Evolutionary conservation across 2,113 vertebrate genomes (phyloP), one percentile per base, ranked within the genome.

Genomic region (Murina feae): DNA sequence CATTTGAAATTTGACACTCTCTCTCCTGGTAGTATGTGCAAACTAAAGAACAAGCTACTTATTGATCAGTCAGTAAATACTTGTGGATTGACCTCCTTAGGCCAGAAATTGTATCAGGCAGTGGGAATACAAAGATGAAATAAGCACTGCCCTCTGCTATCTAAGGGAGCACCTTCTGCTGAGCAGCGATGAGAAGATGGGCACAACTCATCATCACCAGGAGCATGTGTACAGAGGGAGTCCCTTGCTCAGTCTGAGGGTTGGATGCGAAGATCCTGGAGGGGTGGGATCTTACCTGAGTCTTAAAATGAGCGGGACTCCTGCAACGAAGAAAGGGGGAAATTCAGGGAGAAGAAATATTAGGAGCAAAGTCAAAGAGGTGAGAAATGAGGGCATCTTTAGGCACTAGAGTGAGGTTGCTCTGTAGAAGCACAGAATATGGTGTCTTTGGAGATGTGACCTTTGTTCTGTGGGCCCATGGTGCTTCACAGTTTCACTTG

Each of bases 291-390:
- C 21, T 87, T 49, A 53, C 44, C 23, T 35, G n/a, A 74, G 13
- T 79, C 53, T 79, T 53, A 58, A 76, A 72, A 66, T 63, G 78
- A 69, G 12, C 60, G 21, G 69, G 7, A 65, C 30, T 65, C 16
- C 39, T 53, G 23, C 30, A 32, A 81, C 88, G 42, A 84, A 71
- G 16, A 53, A 28, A 60, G 28, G 8, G 9, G 71, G 37, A 75
- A 90, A 88, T 90, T 85, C 71, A 81, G 55, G 44, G 91, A 76
- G 23, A 72, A 44, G n/a, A 32, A 68, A 5, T 66, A 53, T 35
- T 28, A 76, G 37, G 32, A 63, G 47, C 30, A 88, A 84, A 81
- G 16, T 11, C 16, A 51, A 72, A 49, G 53, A 82, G 39, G 30
- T 23, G 21, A 69, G 47, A 69, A 13, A 44, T 13, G 6, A 20